Evolutionary conservation across 1,140 invertebrate species (phyloP).

Genomic region (Leptoteleia sp.): DNA sequence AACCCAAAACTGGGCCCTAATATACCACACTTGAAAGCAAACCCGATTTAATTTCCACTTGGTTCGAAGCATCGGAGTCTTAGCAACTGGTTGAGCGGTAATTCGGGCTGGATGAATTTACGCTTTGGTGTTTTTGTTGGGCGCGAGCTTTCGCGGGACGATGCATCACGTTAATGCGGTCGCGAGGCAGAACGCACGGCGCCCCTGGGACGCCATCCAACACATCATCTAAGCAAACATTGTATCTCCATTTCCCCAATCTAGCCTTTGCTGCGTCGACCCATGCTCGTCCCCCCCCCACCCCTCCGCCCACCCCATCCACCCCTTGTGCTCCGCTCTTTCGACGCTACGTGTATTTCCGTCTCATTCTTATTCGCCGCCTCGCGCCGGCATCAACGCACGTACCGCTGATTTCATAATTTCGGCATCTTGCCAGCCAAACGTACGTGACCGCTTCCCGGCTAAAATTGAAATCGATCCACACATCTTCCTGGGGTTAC

Average conservation of each 20-base stretch:
- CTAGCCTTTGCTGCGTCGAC: no score
- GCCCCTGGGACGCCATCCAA: conserved; percentile 70
- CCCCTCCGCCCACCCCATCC: no score
- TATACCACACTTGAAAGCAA: no score
- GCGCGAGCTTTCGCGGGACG: conserved; percentile 14
- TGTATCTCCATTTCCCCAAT: conserved; percentile 59
- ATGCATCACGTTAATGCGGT: conserved; percentile 46
- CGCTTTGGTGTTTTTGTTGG: conserved; percentile 13
- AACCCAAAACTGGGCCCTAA: no score
- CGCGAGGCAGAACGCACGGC: conserved; percentile 56
- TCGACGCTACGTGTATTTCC: no score
- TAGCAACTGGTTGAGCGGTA: conserved; percentile 21
- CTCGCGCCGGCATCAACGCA: conserved; percentile 59
- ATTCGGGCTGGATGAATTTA: conserved; percentile 48
- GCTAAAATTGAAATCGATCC: conserved; percentile 71
- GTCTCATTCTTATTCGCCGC: conserved; percentile 59
- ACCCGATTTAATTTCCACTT: no score
- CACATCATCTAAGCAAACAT: conserved; percentile 64
- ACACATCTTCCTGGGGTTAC: conserved; percentile 56
- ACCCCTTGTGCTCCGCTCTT: no score
- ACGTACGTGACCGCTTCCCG: conserved; percentile 68
- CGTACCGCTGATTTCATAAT: conserved; percentile 80
- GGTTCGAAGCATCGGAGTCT: conserved; percentile 49
- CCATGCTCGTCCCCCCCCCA: no score
- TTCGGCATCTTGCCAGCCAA: conserved; percentile 76